Percentiles rank a stretch among this genome's conserved stretches.
These are phyloP conservation scores for Tenrec ecaudatus DNA, from an alignment of 2,113 vertebrate genomes.

Conservation along the genomic window DNA sequence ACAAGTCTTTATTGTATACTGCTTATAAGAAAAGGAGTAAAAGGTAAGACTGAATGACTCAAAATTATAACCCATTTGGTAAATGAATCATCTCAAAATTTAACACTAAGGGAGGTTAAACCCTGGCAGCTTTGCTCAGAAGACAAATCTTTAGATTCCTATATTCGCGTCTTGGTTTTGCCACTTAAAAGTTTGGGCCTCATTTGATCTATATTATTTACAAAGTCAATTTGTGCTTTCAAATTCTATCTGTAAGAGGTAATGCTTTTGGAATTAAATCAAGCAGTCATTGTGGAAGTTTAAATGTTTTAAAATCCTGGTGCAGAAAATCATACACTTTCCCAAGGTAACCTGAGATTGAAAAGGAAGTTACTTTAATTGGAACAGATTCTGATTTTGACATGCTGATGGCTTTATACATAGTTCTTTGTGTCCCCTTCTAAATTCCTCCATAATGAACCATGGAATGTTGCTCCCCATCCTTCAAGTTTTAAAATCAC, in stretches of 20 bases:
- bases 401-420: conserved; percentile 2
- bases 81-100: conserved; percentile 29
- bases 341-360: conserved; percentile 82
- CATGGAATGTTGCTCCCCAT: conserved; percentile 58
- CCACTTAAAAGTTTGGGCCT: conserved; percentile 10
- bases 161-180: conserved; percentile 22
- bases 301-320: conserved; percentile 70
- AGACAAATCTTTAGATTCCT: conserved; percentile 49
- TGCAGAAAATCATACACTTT: conserved; percentile 72
- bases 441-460: conserved; percentile 53
- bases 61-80: conserved; percentile 4
- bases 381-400: conserved; percentile 71
- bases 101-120: background rate
- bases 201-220: conserved; percentile 55
- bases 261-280: conserved; percentile 72
- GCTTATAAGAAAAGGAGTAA: conserved; percentile 34
- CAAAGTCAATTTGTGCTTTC: conserved; percentile 59
- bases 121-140: conserved; percentile 1
- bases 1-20: conserved; percentile 41
- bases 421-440: conserved; percentile 66
- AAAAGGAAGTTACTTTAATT: conserved; percentile 77
- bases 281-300: conserved; percentile 66
- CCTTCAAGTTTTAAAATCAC: conserved; percentile 54
- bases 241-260: conserved; percentile 62
- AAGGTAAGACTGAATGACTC: background rate